Conservation (phyloP, 2,113 vertebrate species). For the Heterocephalus glaber region DNA sequence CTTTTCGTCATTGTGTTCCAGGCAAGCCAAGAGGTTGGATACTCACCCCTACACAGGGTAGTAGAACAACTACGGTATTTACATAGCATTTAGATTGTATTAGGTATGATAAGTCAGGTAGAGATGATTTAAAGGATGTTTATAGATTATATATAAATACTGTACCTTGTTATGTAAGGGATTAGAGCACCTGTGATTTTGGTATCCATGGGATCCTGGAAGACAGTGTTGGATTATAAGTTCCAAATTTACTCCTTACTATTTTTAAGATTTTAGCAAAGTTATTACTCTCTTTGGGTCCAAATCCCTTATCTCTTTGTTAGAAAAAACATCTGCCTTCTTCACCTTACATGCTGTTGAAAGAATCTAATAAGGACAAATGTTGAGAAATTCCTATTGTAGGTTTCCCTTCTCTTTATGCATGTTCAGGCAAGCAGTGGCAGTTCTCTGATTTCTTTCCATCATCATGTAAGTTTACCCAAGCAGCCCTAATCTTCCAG, state of each 20-base stretch:
- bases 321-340: not conserved
- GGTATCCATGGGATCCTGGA: not conserved
- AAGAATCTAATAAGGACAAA: not conserved
- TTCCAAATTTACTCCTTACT: not conserved
- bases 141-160: not conserved
- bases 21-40: not conserved
- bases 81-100: not conserved
- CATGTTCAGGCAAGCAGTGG: not conserved
- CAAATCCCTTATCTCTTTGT: not conserved
- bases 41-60: not conserved
- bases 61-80: not conserved
- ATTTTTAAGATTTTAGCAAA: constrained; percentile 30
- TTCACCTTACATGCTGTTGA: not conserved
- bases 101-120: not conserved
- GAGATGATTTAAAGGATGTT: not conserved
- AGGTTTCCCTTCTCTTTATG: not conserved
- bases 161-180: not conserved
- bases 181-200: not conserved
- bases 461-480: constrained; percentile 68
- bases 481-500: constrained; percentile 67
- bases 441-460: constrained; percentile 57
- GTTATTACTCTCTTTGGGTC: not conserved
- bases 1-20: not conserved
- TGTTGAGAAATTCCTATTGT: not conserved
- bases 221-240: not conserved